A percentile compares a stretch with the other conserved stretches of the same genome.
Conservation (phyloP, 2,797 vertebrate genomes). For the Chlorospingus flavigularis region DNA sequence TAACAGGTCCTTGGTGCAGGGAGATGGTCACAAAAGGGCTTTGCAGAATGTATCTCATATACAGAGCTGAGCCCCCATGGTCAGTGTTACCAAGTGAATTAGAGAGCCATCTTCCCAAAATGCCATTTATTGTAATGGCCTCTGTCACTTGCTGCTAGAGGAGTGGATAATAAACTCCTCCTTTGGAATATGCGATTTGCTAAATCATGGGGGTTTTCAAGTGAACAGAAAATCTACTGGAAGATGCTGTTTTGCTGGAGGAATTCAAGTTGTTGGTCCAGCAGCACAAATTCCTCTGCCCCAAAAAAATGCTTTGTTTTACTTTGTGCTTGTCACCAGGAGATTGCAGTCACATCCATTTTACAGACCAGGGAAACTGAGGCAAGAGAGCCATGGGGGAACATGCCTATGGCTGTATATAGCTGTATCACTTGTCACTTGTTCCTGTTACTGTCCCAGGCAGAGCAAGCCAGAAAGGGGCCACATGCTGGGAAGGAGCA, state of each 20-base stretch:
- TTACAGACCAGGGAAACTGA: neutral
- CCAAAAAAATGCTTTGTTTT: neutral
- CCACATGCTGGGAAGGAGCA: fast-evolving
- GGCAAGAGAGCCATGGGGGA: neutral
- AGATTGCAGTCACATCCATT: neutral
- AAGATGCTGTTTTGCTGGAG: constrained; percentile 1
- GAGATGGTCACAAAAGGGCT: neutral
- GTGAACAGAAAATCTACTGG: neutral
- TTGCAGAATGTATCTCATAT: neutral
- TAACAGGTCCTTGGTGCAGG: neutral
- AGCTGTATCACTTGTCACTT: neutral
- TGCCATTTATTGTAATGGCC: neutral
- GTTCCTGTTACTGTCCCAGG: neutral
- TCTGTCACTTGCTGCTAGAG: neutral
- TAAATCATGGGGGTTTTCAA: neutral
- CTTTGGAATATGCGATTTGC: neutral
- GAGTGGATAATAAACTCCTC: neutral
- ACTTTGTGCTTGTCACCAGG: neutral
- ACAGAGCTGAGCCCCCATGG: neutral
- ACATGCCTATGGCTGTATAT: fast-evolving
- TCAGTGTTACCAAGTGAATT: constrained; percentile 1
- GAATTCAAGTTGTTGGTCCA: neutral
- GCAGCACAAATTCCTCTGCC: neutral
- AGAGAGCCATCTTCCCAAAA: neutral
- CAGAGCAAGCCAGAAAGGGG: neutral